Conservation (phyloP, 2,113 vertebrate genomes). For the Octodon degus region DNA sequence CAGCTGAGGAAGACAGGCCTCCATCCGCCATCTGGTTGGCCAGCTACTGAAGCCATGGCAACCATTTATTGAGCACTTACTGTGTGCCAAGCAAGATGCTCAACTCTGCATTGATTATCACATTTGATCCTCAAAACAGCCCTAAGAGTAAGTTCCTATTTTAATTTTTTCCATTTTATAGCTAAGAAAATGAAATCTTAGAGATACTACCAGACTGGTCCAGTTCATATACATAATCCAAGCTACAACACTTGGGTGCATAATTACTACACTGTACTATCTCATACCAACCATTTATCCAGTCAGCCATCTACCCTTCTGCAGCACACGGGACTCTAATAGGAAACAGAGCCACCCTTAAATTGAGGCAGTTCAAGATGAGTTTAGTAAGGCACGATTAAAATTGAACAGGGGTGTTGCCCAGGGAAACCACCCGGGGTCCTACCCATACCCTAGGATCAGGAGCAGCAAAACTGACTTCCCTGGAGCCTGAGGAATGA, state of each 20-base stretch:
- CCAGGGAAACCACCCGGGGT: neutral
- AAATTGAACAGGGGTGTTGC: neutral
- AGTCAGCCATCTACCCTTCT: neutral
- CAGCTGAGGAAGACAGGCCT: neutral
- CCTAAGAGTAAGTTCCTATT: neutral
- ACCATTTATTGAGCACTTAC: slow-evolving; percentile 3
- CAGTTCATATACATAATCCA: neutral
- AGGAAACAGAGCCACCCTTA: neutral
- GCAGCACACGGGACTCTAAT: neutral
- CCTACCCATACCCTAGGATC: neutral
- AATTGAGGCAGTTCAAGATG: neutral
- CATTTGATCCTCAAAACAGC: neutral
- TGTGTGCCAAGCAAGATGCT: slow-evolving; percentile 8
- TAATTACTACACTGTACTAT: neutral
- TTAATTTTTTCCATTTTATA: slow-evolving; percentile 24
- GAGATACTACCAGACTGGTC: slow-evolving; percentile 3
- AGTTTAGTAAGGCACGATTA: neutral
- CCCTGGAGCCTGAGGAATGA: neutral
- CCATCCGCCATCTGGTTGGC: neutral
- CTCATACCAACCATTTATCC: neutral
- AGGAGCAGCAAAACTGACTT: neutral
- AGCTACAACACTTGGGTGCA: neutral
- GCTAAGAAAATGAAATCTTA: slow-evolving; percentile 50
- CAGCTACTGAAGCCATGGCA: neutral
- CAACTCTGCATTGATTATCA: neutral